phyloP scores from a whole-genome alignment of 1,140 invertebrate genomes.

The Zaprionus nigranus region DNA sequence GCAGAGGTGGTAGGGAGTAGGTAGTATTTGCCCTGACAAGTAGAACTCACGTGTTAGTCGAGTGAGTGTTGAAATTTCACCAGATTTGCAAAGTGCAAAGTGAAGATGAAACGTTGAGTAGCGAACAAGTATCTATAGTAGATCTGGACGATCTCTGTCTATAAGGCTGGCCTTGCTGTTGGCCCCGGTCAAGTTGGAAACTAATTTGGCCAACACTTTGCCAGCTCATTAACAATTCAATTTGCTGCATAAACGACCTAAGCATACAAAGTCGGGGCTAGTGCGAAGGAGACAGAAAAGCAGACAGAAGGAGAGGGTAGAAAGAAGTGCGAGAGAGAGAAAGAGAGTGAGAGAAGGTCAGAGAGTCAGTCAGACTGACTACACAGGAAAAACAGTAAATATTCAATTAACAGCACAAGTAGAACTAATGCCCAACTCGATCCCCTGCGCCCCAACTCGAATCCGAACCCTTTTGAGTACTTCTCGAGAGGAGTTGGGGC shows the following conservation, averaged over 20 bases:
- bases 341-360: not conserved
- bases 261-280: conserved; percentile 53
- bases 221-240: conserved; percentile 82
- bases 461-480: conserved; percentile 56
- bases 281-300: not conserved
- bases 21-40: conserved; percentile 5
- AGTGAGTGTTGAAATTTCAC: not conserved
- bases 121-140: not conserved
- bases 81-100: not conserved
- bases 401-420: conserved; percentile 71
- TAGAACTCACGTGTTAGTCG: not conserved
- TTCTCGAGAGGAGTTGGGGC: not conserved
- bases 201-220: conserved; percentile 74
- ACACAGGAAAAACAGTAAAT: conserved; percentile 68
- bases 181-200: conserved; percentile 36
- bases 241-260: conserved; percentile 80
- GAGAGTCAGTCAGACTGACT: conserved; percentile 19
- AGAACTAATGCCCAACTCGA: conserved; percentile 48
- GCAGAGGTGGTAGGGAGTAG: not conserved
- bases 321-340: too few species aligned
- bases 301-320: not conserved
- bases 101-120: not conserved
- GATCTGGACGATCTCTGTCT: not conserved
- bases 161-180: not conserved
- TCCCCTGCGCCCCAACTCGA: not conserved